Evolutionary conservation across 2,888 invertebrate species (phyloP).

Genomic region (Leucozona laternaria): DNA sequence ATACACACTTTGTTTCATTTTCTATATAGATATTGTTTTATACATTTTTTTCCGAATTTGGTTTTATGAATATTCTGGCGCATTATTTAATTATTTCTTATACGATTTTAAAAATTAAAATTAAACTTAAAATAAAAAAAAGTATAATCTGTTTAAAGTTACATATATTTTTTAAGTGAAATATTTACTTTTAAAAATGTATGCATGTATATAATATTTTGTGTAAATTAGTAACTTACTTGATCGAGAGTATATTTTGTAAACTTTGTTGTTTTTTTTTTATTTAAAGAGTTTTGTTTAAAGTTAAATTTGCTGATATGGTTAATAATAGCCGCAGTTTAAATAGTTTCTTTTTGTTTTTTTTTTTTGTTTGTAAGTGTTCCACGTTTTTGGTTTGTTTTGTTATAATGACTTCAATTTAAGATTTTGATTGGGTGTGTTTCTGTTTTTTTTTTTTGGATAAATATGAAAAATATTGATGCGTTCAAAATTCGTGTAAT

Average conservation of each 20-base stretch:
- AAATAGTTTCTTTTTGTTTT: slow-evolving; percentile 71
- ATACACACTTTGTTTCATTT: slow-evolving; percentile 27
- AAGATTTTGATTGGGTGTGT: slow-evolving; percentile 52
- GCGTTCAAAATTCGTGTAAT: slow-evolving; percentile 47
- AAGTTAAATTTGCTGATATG: slow-evolving; percentile 78
- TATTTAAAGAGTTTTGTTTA: slow-evolving; percentile 62
- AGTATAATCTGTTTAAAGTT: slow-evolving; percentile 42
- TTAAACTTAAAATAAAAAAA: slow-evolving; percentile 8
- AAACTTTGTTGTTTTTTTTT: slow-evolving; percentile 75
- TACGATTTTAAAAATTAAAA: slow-evolving; percentile 21
- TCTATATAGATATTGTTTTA: slow-evolving; percentile 24
- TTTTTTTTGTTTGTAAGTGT: slow-evolving; percentile 58
- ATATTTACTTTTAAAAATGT: slow-evolving; percentile 64
- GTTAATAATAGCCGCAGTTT: slow-evolving; percentile 78
- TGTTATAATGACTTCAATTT: slow-evolving; percentile 56
- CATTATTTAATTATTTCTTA: slow-evolving; percentile 16
- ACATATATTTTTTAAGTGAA: slow-evolving; percentile 62
- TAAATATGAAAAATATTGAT: slow-evolving; percentile 50
- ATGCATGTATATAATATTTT: slow-evolving; percentile 68
- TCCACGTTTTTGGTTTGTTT: slow-evolving; percentile 64
- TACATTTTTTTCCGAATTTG: slow-evolving; percentile 22
- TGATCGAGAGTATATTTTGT: slow-evolving; percentile 75
- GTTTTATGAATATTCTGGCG: slow-evolving; percentile 35
- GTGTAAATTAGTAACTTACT: slow-evolving; percentile 75
- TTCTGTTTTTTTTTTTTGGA: slow-evolving; percentile 36